Evolutionary conservation across 2,113 vertebrate species (phyloP).

Genomic region (Gymnarchus niloticus): DNA sequence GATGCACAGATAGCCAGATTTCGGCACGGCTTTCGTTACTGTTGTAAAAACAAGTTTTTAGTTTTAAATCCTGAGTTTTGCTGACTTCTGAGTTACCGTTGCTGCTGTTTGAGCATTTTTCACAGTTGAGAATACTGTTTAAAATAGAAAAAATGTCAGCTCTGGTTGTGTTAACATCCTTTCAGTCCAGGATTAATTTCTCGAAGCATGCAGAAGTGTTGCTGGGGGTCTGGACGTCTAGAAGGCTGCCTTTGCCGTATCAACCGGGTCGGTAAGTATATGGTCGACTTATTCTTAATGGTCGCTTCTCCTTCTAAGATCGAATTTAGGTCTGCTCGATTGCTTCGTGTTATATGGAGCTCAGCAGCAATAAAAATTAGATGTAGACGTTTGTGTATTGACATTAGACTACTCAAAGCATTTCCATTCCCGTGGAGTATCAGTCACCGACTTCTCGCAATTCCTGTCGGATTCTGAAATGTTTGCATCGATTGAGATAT

Average conservation of each 20-base stretch:
- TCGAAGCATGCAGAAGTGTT: neutral
- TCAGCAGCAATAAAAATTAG: neutral
- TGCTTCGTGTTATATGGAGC: neutral
- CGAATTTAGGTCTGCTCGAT: neutral
- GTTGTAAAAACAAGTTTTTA: neutral
- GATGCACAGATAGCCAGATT: neutral
- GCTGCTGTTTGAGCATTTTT: neutral
- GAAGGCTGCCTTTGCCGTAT: neutral
- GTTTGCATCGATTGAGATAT: neutral
- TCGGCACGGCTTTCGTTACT: neutral
- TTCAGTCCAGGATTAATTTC: constrained; percentile 18
- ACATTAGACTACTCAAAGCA: neutral
- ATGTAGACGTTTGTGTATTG: neutral
- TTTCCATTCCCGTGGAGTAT: neutral
- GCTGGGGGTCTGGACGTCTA: constrained; percentile 25
- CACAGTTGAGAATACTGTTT: too few species aligned
- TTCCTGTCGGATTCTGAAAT: neutral
- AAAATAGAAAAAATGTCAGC: constrained; percentile 34
- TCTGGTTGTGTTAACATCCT: constrained; percentile 20
- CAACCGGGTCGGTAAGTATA: constrained; percentile 7
- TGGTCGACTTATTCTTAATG: neutral
- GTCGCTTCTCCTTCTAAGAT: neutral
- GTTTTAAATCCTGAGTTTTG: neutral
- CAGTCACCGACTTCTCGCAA: neutral
- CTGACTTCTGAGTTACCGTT: neutral